Evolutionary conservation across 2,113 vertebrate genomes (phyloP).

Genomic region (Isurus oxyrinchus): DNA sequence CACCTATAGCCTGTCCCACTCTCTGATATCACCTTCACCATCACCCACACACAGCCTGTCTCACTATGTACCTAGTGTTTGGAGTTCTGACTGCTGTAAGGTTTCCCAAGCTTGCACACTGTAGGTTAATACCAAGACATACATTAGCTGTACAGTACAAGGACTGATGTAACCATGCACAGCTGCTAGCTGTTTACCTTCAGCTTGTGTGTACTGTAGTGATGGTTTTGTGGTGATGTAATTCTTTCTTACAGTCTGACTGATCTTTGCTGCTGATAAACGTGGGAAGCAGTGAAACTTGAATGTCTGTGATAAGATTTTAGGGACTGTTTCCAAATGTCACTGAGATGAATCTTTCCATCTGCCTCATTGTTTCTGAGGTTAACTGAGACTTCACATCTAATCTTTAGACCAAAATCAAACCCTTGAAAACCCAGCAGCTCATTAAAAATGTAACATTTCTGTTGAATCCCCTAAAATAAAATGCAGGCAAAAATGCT

Average conservation of each 20-base stretch:
- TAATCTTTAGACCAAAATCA: background rate
- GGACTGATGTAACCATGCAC: background rate
- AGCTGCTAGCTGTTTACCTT: background rate
- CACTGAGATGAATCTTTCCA: background rate
- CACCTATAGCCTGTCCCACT: background rate
- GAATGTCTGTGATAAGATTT: background rate
- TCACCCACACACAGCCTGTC: background rate
- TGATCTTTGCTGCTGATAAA: background rate
- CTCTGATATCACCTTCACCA: too few species aligned
- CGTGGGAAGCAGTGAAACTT: background rate
- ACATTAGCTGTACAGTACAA: background rate
- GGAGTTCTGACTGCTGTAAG: background rate
- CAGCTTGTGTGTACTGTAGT: background rate
- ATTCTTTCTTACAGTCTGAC: background rate
- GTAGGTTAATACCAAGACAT: background rate
- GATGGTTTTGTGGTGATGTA: background rate
- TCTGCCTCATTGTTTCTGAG: background rate
- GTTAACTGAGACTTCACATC: background rate
- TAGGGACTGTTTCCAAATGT: background rate
- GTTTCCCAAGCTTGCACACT: background rate
- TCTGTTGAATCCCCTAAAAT: background rate
- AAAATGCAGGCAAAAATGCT: background rate
- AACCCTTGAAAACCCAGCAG: background rate
- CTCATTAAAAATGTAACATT: background rate
- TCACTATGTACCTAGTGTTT: background rate